Percentiles rank a stretch among this genome's conserved stretches.
Evolutionary conservation across 2,888 invertebrate genomes (phyloP).

Genomic region (Diarsia dahlii): DNA sequence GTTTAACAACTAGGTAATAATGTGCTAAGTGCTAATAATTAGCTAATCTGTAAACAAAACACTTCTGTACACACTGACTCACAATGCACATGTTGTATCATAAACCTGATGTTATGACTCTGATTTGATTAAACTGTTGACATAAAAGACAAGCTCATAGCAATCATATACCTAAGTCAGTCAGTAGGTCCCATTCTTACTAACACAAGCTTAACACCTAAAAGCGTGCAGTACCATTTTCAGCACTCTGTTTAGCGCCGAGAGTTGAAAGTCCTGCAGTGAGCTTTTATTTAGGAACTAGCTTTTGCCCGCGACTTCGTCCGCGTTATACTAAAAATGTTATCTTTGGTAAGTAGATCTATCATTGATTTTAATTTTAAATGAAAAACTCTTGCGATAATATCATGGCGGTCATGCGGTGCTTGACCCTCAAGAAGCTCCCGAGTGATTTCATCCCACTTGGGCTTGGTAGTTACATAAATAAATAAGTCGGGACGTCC

Average conservation of each 20-base stretch:
- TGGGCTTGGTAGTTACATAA: no score
- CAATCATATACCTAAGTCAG: neutral
- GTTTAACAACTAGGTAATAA: neutral
- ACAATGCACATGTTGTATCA: conserved; percentile 8
- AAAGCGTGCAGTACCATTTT: neutral
- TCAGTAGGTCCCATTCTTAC: neutral
- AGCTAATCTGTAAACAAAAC: conserved; percentile 1
- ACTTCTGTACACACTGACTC: neutral
- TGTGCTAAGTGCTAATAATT: neutral
- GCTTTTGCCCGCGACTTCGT: no score
- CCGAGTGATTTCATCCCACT: no score
- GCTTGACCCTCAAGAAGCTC: no score
- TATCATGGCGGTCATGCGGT: no score
- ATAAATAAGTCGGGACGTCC: no score
- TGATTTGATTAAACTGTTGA: neutral
- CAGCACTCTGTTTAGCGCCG: neutral
- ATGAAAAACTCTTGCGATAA: no score
- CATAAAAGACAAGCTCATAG: neutral
- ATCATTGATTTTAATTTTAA: no score
- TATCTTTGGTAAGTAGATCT: no score
- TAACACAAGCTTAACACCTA: neutral
- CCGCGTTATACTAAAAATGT: no score
- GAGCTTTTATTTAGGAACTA: neutral
- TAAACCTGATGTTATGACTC: neutral
- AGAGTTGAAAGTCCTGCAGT: neutral